Evolutionary conservation across 2,797 vertebrate genomes (phyloP), one percentile per base, ranked within the genome.

Genomic region (Todus mexicanus): DNA sequence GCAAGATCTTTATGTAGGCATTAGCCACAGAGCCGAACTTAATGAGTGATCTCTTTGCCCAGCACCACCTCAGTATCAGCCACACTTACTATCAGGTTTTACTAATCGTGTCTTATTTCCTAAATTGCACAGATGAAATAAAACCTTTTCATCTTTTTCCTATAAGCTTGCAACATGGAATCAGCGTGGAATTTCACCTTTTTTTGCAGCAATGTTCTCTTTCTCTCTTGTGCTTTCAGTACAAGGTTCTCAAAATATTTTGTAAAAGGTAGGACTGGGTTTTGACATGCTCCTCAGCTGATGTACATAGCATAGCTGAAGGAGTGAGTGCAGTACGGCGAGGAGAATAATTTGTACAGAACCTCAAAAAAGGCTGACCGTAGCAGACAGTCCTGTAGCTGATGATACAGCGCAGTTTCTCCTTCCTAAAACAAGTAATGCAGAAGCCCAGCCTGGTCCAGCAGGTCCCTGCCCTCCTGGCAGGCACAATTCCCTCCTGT

Each of bases 251-350:
- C 27, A 48, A 68, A 78, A 54, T 15, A 26, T 9, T 10, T 63
- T 66, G 27, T 40, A 45, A 35, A 78, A 59, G 29, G 16, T 37
- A 37, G 26, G 35, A 6, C 35, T 57, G 22, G 20, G 33, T 81
- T 75, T 72, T 66, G 31, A 31, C 4, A 4, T 3, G 1, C 14
- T 73, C 12, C 0, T 22, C 1, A 6, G 4, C 17, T 56, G 40
- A 18, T 51, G 31, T 2, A 8, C 27, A 60, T 51, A 33, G 25
- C 33, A 21, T 14, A 60, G 15, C 14, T 75, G 57, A 27, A 47
- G n/a, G 42, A 57, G 20, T 15, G 42, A 57, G 20, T 15, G 11
- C 13, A 35, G 40, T n/a, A 54, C 56, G 42, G 17, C 17, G 12
- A 11, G 37, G 51, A 66, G 37, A n/a, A 74, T 12, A 29, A 76